Conservation (phyloP, 2,888 invertebrate genomes). For the Acronicta leporina region DNA sequence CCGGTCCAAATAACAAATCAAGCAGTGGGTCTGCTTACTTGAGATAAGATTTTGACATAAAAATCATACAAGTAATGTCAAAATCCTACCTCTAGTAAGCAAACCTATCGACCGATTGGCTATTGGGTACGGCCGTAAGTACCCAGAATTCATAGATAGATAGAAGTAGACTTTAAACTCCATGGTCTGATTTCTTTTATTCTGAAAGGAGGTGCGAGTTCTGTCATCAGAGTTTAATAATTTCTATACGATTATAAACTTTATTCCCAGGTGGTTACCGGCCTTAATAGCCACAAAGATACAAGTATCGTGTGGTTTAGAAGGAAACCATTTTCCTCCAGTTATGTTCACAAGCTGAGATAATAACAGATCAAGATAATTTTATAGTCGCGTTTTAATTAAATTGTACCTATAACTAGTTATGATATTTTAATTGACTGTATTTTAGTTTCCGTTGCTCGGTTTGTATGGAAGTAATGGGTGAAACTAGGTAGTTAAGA, state of each 20-base stretch:
- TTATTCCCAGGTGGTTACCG: background rate
- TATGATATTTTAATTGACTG: conserved; percentile 7
- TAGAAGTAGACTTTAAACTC: too few species aligned
- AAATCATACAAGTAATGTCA: too few species aligned
- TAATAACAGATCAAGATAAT: conserved; percentile 5
- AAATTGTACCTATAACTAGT: conserved; percentile 10
- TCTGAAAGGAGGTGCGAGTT: too few species aligned
- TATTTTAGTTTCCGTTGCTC: background rate
- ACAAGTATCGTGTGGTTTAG: background rate
- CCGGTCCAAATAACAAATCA: too few species aligned
- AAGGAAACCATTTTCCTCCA: background rate
- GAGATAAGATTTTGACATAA: too few species aligned
- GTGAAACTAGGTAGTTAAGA: background rate
- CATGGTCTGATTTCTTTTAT: too few species aligned
- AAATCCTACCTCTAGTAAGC: too few species aligned
- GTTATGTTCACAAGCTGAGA: conserved; percentile 17
- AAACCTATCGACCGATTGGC: too few species aligned
- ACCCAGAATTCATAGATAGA: too few species aligned
- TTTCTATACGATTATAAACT: background rate
- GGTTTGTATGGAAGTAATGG: background rate
- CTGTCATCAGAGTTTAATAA: too few species aligned
- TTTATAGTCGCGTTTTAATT: conserved; percentile 20
- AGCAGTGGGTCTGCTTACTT: too few species aligned
- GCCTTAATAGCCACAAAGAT: conserved; percentile 6
- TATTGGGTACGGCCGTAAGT: too few species aligned